Evolutionary conservation across 2,888 invertebrate genomes (phyloP).

Genomic region (Drosophila rubida): DNA sequence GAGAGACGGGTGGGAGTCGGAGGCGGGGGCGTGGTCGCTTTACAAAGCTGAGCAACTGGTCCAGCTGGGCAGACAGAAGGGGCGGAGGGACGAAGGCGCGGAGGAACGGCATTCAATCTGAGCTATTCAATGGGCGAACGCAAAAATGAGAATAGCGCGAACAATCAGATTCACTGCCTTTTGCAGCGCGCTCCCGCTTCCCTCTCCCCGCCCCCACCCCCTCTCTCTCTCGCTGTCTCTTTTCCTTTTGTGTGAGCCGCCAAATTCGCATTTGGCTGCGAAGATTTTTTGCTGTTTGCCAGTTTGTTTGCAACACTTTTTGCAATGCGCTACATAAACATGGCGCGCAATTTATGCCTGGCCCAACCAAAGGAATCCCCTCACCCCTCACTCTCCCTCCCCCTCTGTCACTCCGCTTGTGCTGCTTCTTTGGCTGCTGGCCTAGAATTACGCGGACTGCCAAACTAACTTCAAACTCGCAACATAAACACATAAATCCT

Average conservation of each 20-base stretch:
- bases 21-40: too few species aligned
- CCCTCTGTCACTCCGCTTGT: conserved; percentile 2
- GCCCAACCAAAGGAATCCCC: conserved; percentile 32
- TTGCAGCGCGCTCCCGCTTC: too few species aligned
- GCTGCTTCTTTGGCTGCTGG: conserved; percentile 18
- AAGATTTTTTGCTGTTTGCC: not conserved
- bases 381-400: not conserved
- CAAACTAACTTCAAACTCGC: conserved; percentile 80
- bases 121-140: conserved; percentile 55
- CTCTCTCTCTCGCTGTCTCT: not conserved
- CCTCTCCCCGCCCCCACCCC: not conserved
- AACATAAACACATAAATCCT: conserved; percentile 81
- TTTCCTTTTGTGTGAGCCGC: conserved; percentile 38
- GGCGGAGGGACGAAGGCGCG: conserved; percentile 5
- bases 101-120: conserved; percentile 52
- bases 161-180: conserved; percentile 47
- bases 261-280: conserved; percentile 23
- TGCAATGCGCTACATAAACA: conserved; percentile 57
- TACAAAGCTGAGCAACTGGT: conserved; percentile 25
- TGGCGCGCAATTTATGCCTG: conserved; percentile 56
- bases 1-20: too few species aligned
- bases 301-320: conserved; percentile 43
- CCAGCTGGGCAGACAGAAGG: not conserved
- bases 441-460: conserved; percentile 66
- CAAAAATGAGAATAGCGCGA: conserved; percentile 50